These are phyloP conservation scores for Nothobranchius furzeri DNA, from an alignment of 2,113 vertebrate species.

Conservation along the genomic window DNA sequence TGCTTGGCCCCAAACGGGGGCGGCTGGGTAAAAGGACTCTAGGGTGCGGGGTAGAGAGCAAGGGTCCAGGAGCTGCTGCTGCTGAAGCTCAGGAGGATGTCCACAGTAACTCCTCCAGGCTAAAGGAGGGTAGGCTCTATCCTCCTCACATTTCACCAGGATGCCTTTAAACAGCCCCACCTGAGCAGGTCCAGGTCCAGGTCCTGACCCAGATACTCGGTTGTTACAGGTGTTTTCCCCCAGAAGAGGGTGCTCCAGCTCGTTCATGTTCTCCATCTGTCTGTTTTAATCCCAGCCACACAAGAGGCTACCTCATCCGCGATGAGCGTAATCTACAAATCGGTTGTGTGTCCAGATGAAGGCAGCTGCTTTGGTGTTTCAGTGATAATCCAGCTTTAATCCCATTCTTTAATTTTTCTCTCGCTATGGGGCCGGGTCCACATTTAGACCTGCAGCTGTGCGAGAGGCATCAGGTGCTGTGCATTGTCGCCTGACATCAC, in stretches of 20 bases:
- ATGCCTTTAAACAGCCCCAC: slow-evolving; percentile 66
- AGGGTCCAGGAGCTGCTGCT: slow-evolving; percentile 80
- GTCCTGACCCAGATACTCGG: slow-evolving; percentile 9
- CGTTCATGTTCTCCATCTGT: slow-evolving; percentile 76
- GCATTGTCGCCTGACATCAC: no score
- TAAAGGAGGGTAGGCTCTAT: slow-evolving; percentile 69
- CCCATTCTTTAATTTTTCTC: slow-evolving; percentile 63
- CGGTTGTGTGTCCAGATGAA: slow-evolving; percentile 39
- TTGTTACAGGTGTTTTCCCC: slow-evolving; percentile 59
- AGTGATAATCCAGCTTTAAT: slow-evolving; percentile 70
- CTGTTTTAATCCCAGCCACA: slow-evolving; percentile 26
- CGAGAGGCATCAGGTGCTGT: no score
- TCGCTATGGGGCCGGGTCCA: slow-evolving; percentile 36
- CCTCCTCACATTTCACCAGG: slow-evolving; percentile 76
- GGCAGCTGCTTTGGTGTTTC: slow-evolving; percentile 52
- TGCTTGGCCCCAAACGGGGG: slow-evolving; percentile 73
- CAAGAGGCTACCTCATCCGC: slow-evolving; percentile 53
- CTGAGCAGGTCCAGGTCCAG: slow-evolving; percentile 14
- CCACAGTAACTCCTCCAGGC: slow-evolving; percentile 75
- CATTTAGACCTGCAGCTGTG: neutral
- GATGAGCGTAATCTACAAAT: slow-evolving; percentile 51
- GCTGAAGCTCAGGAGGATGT: slow-evolving; percentile 67
- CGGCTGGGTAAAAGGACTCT: slow-evolving; percentile 74
- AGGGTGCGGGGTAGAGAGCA: slow-evolving; percentile 75
- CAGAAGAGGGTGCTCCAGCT: slow-evolving; percentile 81